Evolutionary conservation across 2,113 vertebrate genomes (phyloP).

Genomic region (Microcebus murinus): DNA sequence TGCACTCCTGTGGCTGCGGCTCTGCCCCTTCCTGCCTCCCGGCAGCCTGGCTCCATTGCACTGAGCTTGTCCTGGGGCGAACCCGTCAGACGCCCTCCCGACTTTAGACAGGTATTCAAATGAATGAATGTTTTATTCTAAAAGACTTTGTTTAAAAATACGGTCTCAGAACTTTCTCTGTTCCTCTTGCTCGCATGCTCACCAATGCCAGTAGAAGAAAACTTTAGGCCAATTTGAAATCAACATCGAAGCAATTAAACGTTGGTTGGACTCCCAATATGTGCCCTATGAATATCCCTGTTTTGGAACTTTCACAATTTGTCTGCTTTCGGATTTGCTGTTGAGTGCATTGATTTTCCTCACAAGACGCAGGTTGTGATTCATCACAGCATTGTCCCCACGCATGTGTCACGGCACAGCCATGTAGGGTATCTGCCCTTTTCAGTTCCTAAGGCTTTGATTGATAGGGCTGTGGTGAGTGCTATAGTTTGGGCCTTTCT

Average conservation of each 20-base stretch:
- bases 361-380: fast-evolving
- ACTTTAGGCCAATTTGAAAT: slow-evolving; percentile 47
- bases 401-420: fast-evolving
- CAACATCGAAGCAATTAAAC: slow-evolving; percentile 54
- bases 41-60: slow-evolving; percentile 63
- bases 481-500: not conserved
- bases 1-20: slow-evolving; percentile 36
- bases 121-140: slow-evolving; percentile 71
- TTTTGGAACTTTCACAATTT: slow-evolving; percentile 33
- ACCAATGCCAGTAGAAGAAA: slow-evolving; percentile 59
- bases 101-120: slow-evolving; percentile 76
- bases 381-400: not conserved
- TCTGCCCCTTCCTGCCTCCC: slow-evolving; percentile 64
- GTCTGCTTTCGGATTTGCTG: not conserved
- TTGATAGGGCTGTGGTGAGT: not conserved
- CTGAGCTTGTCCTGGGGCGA: slow-evolving; percentile 62
- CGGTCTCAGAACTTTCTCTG: slow-evolving; percentile 60
- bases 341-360: not conserved
- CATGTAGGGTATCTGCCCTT: not conserved
- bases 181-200: not conserved
- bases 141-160: slow-evolving; percentile 80
- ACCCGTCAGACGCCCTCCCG: slow-evolving; percentile 42
- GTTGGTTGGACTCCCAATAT: not conserved
- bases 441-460: not conserved
- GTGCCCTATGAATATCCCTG: not conserved